Base-by-base conservation (phyloP, 2,797 vertebrate species). In the Mormyrops attenuatus region DNA sequence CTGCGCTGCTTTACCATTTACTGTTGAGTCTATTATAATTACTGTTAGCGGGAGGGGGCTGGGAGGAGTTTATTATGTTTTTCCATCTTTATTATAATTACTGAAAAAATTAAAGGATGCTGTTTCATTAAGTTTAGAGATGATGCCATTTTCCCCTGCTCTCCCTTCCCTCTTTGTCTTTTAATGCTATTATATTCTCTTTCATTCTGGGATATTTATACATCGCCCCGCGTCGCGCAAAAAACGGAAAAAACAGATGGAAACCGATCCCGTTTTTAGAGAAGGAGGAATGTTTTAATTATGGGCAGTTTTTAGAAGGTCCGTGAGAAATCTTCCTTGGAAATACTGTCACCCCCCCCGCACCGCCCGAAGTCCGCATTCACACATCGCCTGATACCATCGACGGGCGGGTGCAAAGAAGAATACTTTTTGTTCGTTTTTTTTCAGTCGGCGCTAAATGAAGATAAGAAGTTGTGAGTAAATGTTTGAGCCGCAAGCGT, bases 21-120 rank as follows among this genome's bases (percentile, higher is more conserved):
- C 99, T 99, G 98, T 99, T 98, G 97, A 99, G 98, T 99, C 98
- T 99, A 98, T 99, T 99, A 99, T 99, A 99, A 99, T 99, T 99
- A 99, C 98, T 99, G 98, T 99, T 99, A 99, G 98, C 98, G 99
- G 98, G 98, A 99, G 98, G 98, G 98, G 98, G 98, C 97, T 98
- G 98, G 98, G 98, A 99, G 97, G 98, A 97, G 97, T 99, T 99
- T 99, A 99, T 99, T 99, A 99, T 99, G 98, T 99, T 99, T 99
- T 99, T 99, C 98, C 97, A 99, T 99, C 98, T 99, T 99, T 99
- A 99, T 98, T 99, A 98, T 99, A 99, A 99, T 99, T 99, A 98
- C 98, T 95, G 96, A 96, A 98, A 98, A 98, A 98, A 97, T 96
- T 97, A 98, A 98, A 98, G 97, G 97, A 98, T 98, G 98, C 97